Evolutionary conservation across 2,113 vertebrate species (phyloP).

Genomic region (Cathartes aura): DNA sequence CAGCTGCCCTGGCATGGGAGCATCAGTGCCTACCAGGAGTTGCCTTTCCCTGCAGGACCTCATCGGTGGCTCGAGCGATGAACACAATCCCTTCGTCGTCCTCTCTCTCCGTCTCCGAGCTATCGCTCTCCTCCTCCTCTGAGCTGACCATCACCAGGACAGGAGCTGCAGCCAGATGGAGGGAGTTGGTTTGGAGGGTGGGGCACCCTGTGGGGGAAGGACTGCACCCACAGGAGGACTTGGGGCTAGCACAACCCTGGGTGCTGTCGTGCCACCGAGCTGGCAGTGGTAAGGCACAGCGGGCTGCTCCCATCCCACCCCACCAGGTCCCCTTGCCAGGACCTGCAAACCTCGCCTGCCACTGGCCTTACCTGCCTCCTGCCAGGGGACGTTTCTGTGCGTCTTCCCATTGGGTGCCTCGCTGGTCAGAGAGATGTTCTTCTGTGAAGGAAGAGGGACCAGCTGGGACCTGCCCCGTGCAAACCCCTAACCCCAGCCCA

Average conservation of each 20-base stretch:
- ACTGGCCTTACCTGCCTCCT: slow-evolving; percentile 83
- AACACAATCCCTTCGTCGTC: slow-evolving; percentile 94
- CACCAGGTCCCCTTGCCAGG: neutral
- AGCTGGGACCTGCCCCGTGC: neutral
- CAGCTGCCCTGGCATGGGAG: neutral
- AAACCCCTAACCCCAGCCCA: neutral
- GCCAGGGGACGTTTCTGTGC: slow-evolving; percentile 85
- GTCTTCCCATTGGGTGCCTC: slow-evolving; percentile 82
- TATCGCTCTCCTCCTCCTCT: slow-evolving; percentile 83
- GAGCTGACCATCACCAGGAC: slow-evolving; percentile 81
- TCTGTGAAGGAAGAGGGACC: slow-evolving; percentile 67
- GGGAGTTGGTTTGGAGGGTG: neutral
- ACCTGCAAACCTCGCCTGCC: neutral
- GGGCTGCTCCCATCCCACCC: neutral
- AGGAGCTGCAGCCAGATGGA: slow-evolving; percentile 71
- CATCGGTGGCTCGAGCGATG: slow-evolving; percentile 83
- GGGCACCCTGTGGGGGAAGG: neutral
- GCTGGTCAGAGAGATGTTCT: slow-evolving; percentile 81
- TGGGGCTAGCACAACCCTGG: neutral
- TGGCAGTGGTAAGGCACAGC: neutral
- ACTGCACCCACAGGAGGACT: neutral
- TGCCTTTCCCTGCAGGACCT: slow-evolving; percentile 83
- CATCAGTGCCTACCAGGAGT: slow-evolving; percentile 77
- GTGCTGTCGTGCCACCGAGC: accelerated
- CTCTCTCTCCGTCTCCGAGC: slow-evolving; percentile 85